Conservation (phyloP, 2,797 vertebrate species). For the Margarornis squamiger region DNA sequence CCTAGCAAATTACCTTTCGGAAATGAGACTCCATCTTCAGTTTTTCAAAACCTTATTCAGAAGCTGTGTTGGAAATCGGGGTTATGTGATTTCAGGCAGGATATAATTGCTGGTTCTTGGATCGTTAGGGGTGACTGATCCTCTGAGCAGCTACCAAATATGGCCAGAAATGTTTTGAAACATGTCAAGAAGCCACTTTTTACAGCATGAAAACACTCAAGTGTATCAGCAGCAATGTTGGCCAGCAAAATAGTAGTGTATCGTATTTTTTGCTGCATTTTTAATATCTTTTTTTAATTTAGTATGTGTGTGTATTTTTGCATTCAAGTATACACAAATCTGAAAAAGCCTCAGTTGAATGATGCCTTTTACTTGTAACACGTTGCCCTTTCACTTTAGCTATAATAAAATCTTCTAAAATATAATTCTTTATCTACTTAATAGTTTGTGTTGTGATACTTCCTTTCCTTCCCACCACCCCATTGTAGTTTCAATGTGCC, state of each 20-base stretch:
- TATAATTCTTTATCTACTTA: not conserved
- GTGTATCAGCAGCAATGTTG: not conserved
- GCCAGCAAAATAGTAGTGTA: not conserved
- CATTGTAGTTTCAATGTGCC: not conserved
- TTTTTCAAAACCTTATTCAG: not conserved
- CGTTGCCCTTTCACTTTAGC: not conserved
- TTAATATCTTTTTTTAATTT: fast-evolving
- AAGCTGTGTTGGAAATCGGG: fast-evolving
- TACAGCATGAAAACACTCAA: not conserved
- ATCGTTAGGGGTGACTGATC: not conserved
- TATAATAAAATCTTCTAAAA: not conserved
- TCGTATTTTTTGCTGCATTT: not conserved
- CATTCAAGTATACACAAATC: not conserved
- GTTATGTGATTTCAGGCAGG: not conserved
- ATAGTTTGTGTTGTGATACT: not conserved
- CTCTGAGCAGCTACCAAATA: not conserved
- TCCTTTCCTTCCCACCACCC: not conserved
- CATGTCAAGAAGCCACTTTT: not conserved
- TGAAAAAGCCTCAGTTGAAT: fast-evolving
- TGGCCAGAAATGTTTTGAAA: not conserved
- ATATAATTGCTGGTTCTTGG: not conserved
- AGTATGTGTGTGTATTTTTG: not conserved
- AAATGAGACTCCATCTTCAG: not conserved
- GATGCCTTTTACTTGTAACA: not conserved
- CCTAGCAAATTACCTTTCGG: not conserved